Conservation (phyloP, 2,113 vertebrate genomes). For the Phrynosoma blainvillii region DNA sequence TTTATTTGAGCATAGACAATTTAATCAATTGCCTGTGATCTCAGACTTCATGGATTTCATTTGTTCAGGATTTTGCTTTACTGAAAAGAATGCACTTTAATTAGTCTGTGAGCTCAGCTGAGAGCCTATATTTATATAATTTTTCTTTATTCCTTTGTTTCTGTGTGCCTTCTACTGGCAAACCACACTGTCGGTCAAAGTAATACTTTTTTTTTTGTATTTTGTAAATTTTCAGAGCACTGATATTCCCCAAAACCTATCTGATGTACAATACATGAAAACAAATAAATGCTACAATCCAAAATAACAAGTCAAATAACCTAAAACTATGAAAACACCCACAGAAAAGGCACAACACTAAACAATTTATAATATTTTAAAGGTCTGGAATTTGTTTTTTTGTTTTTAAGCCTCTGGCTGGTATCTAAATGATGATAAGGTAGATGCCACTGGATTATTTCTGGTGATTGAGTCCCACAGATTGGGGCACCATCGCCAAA, state of each 20-base stretch:
- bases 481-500: neutral
- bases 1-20: neutral
- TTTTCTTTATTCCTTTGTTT: neutral
- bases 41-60: neutral
- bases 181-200: neutral
- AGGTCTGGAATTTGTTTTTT: neutral
- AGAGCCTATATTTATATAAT: neutral
- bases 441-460: too few species aligned
- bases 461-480: neutral
- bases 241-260: too few species aligned
- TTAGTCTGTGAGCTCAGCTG: neutral
- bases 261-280: neutral
- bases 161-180: neutral
- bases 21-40: neutral
- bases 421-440: neutral
- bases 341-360: neutral
- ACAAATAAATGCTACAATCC: neutral
- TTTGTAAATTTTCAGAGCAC: neutral
- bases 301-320: neutral
- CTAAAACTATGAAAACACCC: neutral
- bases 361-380: neutral
- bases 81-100: neutral
- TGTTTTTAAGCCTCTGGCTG: neutral
- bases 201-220: neutral
- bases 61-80: neutral